A percentile compares a stretch with the other conserved stretches of the same genome.
phyloP scores from a whole-genome alignment of 64 coral and sea anemone genomes.

The Stichodactyla helianthus region DNA sequence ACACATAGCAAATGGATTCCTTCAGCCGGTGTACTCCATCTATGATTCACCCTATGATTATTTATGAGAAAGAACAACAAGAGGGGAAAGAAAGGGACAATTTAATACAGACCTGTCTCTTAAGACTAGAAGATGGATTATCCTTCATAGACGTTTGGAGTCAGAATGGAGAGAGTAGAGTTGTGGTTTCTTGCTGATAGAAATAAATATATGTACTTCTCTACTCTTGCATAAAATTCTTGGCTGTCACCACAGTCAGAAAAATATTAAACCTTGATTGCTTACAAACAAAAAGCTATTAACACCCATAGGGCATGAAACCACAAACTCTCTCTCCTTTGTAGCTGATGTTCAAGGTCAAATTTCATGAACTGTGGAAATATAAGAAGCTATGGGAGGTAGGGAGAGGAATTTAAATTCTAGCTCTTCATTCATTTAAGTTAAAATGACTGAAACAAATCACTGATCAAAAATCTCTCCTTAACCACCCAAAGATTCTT shows the following conservation, averaged over 20 bases:
- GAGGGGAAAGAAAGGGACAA: slow-evolving; percentile 94
- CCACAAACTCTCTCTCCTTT: background rate
- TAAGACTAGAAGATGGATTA: slow-evolving; percentile 34
- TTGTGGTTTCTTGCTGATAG: background rate
- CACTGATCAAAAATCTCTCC: background rate
- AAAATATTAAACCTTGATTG: too few relatives aligned
- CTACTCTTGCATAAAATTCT: too few relatives aligned
- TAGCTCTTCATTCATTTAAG: background rate
- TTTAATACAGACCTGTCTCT: slow-evolving; percentile 48
- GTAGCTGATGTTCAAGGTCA: background rate
- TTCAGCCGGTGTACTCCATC: slow-evolving; percentile 98
- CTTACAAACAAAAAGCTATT: background rate
- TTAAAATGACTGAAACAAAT: background rate
- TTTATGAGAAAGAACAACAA: slow-evolving; percentile 95
- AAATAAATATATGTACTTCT: too few relatives aligned
- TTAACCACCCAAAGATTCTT: background rate
- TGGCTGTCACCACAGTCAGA: too few relatives aligned
- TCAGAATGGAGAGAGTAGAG: background rate
- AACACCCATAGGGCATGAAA: background rate
- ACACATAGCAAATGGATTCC: slow-evolving; percentile 67
- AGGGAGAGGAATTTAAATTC: background rate
- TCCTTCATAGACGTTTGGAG: slow-evolving; percentile 12
- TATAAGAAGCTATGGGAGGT: background rate
- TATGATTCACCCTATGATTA: slow-evolving; percentile 84
- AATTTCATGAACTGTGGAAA: background rate